Evolutionary conservation across 2,113 vertebrate genomes (phyloP).

Genomic region (Orcinus orca): DNA sequence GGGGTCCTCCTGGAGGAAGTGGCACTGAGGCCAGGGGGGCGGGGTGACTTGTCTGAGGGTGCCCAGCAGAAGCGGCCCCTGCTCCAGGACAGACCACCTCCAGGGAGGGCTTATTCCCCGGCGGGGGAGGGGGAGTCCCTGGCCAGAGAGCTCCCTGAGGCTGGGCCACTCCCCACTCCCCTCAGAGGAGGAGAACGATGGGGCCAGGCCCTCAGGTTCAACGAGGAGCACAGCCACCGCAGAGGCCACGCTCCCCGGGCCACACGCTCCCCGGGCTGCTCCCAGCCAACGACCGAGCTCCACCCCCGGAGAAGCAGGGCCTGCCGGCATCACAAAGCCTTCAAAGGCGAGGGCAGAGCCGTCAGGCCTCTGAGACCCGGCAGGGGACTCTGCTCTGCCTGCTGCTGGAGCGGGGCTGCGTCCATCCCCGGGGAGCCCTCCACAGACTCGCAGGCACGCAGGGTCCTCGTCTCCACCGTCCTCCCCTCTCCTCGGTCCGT

Average conservation of each 20-base stretch:
- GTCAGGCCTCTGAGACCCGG: neutral
- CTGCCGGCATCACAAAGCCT: neutral
- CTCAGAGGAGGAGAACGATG: neutral
- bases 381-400: neutral
- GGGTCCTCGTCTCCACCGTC: neutral
- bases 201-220: neutral
- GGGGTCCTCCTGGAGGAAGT: neutral
- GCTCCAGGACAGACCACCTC: neutral
- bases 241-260: accelerated
- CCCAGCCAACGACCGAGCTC: neutral
- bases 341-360: neutral
- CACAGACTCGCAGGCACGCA: accelerated
- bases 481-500: accelerated
- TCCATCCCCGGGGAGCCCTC: neutral
- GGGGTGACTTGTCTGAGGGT: neutral
- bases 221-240: neutral
- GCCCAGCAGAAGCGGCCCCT: neutral
- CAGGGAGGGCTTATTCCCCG: neutral
- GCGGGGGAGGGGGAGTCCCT: neutral
- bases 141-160: neutral
- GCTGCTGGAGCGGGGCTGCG: neutral
- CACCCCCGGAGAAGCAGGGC: neutral
- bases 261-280: neutral
- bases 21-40: neutral
- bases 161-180: accelerated